Percentiles rank a stretch among this genome's conserved stretches.
These are phyloP conservation scores for Melospiza melodia DNA, from an alignment of 2,113 vertebrate species.

Conservation along the genomic window DNA sequence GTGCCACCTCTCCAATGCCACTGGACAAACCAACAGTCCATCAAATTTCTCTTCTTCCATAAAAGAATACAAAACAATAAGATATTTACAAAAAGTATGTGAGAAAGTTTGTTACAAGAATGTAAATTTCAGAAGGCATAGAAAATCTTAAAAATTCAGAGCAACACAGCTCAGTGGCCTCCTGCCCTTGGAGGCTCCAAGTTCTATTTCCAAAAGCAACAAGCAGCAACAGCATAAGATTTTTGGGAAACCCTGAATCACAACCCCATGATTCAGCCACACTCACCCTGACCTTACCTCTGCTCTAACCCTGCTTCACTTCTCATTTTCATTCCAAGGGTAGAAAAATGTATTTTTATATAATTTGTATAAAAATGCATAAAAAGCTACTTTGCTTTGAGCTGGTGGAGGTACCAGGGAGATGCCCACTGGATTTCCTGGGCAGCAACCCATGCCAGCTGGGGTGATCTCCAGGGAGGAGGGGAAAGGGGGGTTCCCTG, in stretches of 20 bases:
- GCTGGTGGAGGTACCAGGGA: not conserved
- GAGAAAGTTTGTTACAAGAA: no score
- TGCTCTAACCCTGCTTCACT: not conserved
- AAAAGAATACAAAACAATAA: no score
- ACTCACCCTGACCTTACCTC: not conserved
- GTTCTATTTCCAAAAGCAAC: not conserved
- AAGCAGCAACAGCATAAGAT: not conserved
- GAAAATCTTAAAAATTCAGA: no score
- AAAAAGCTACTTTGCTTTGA: not conserved
- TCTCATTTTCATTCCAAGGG: not conserved
- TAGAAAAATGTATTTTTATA: not conserved
- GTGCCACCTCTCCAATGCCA: no score
- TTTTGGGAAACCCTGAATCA: conserved; percentile 44
- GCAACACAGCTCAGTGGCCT: not conserved
- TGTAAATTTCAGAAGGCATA: no score
- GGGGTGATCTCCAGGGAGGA: not conserved
- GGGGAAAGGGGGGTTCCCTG: not conserved
- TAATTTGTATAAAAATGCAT: no score
- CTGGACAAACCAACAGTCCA: no score
- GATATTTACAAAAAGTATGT: no score
- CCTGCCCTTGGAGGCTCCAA: not conserved
- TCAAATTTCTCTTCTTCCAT: no score
- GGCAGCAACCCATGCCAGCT: not conserved
- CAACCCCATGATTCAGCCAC: not conserved
- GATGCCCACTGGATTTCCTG: not conserved